A percentile compares a stretch with the other conserved stretches of the same genome.
Conservation (phyloP, 1,140 invertebrate species). For the Dysdera silvatica region DNA sequence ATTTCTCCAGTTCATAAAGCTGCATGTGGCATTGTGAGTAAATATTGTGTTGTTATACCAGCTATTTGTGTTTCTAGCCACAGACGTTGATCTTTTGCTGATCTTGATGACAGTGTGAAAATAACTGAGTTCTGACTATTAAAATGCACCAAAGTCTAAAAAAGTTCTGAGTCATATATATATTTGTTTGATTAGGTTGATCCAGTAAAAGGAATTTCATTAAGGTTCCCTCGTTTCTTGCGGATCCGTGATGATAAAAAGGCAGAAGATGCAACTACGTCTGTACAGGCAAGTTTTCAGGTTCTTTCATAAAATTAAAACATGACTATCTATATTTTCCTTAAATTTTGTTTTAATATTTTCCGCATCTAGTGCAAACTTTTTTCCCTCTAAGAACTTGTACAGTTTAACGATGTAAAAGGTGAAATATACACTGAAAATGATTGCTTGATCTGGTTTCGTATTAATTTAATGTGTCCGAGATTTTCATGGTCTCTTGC, state of each 20-base stretch:
- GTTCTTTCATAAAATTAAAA: too few species aligned
- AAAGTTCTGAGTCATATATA: neutral
- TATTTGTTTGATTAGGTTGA: constrained; percentile 58
- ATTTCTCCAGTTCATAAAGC: constrained; percentile 90
- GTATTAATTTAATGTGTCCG: too few species aligned
- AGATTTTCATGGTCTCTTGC: too few species aligned
- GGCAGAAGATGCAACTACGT: constrained; percentile 84
- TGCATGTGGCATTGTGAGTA: constrained; percentile 72
- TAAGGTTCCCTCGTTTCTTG: constrained; percentile 91
- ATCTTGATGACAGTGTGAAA: neutral
- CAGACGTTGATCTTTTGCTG: neutral
- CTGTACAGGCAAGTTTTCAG: constrained; percentile 63
- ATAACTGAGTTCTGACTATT: neutral
- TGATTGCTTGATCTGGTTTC: too few species aligned
- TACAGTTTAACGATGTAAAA: too few species aligned
- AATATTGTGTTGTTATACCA: constrained; percentile 17
- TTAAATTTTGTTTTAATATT: too few species aligned
- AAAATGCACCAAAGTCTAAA: neutral
- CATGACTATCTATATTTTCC: too few species aligned
- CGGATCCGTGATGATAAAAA: constrained; percentile 88
- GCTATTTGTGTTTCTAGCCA: neutral
- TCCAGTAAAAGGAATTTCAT: constrained; percentile 84
- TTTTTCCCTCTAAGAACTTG: too few species aligned
- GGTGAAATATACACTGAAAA: too few species aligned
- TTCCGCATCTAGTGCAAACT: too few species aligned